A percentile compares a stretch with the other conserved stretches of the same genome.
phyloP scores from a whole-genome alignment of 2,888 invertebrate species.

The Nineta flava region DNA sequence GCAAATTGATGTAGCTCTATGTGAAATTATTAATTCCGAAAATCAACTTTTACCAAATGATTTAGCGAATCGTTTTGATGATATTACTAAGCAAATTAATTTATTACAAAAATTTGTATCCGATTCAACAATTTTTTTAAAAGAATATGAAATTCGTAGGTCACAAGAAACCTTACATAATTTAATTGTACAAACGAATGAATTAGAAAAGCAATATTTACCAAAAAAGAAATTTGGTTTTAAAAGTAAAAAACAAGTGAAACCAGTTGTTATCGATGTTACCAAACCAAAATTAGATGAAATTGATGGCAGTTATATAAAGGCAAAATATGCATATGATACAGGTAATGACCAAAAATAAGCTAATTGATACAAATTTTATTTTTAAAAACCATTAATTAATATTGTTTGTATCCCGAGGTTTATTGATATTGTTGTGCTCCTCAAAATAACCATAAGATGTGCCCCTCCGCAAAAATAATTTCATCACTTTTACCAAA shows the following conservation, averaged over 20 bases:
- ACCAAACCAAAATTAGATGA: no score
- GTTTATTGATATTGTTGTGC: no score
- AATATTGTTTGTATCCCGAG: no score
- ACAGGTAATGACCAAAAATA: no score
- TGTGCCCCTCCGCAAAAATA: no score
- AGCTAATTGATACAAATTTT: no score
- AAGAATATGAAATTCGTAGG: conserved; percentile 65
- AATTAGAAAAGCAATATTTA: conserved; percentile 52
- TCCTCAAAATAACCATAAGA: no score
- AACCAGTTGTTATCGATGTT: conserved; percentile 22
- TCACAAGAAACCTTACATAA: conserved; percentile 59
- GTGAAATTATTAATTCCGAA: conserved; percentile 27
- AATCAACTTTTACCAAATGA: conserved; percentile 33
- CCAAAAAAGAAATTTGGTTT: conserved; percentile 83
- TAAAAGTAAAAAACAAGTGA: conserved; percentile 43
- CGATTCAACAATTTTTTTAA: conserved; percentile 62
- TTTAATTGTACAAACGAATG: conserved; percentile 50
- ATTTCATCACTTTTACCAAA: no score
- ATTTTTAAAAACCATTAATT: no score
- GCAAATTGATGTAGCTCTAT: conserved; percentile 44
- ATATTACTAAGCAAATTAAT: conserved; percentile 54
- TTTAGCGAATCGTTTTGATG: conserved; percentile 45
- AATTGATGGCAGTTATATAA: no score
- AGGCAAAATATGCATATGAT: no score
- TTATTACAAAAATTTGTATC: conserved; percentile 64